These are phyloP conservation scores for Sternarchorhynchus goeldii DNA, from an alignment of 2,797 vertebrate genomes.

Conservation along the genomic window DNA sequence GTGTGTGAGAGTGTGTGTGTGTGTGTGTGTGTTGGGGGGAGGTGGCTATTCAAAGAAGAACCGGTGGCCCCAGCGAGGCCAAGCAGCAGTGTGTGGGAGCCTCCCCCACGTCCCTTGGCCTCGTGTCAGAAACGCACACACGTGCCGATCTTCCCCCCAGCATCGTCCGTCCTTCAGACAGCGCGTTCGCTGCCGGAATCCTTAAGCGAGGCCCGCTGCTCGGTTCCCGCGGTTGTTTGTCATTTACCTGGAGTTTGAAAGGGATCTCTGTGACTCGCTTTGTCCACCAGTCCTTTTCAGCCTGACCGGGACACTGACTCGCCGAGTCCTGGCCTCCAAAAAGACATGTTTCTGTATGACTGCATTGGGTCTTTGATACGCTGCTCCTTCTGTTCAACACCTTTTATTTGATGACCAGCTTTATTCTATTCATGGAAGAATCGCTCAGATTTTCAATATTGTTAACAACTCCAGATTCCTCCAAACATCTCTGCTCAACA, in stretches of 20 bases:
- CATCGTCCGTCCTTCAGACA: conserved; percentile 41
- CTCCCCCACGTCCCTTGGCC: background rate
- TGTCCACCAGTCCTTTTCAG: too few species aligned
- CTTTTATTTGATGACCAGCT: conserved; percentile 5
- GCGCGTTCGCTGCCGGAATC: conserved; percentile 8
- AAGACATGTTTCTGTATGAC: background rate
- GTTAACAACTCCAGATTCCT: conserved; percentile 45
- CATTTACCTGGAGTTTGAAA: background rate
- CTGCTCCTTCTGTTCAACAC: background rate
- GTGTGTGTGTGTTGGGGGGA: conserved; percentile 11
- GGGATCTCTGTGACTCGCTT: background rate
- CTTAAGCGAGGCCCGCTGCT: background rate
- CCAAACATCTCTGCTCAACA: conserved; percentile 39
- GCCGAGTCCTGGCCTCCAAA: too few species aligned
- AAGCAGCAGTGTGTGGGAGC: conserved; percentile 50
- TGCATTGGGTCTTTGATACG: background rate
- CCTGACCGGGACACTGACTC: too few species aligned
- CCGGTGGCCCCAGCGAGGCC: conserved; percentile 61
- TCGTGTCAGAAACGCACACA: conserved; percentile 52
- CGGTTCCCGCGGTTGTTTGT: background rate
- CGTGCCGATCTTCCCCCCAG: conserved; percentile 46
- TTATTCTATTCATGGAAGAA: conserved; percentile 15
- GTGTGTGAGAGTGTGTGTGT: too few species aligned
- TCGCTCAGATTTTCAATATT: conserved; percentile 50
- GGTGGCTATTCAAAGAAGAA: conserved; percentile 67